Conservation (phyloP, 2,113 vertebrate genomes). For the Pristiophorus japonicus region DNA sequence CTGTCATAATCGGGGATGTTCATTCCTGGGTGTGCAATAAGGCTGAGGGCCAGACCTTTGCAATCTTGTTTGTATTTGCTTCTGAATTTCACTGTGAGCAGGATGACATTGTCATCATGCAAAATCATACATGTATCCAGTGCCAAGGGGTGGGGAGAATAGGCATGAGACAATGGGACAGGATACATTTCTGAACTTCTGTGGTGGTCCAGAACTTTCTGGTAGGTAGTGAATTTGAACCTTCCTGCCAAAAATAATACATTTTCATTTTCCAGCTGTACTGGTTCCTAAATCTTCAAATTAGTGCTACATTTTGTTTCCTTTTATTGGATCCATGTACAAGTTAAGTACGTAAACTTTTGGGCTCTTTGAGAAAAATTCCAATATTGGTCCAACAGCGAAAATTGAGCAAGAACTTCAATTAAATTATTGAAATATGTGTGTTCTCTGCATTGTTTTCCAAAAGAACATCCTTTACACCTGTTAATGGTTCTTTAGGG, state of each 20-base stretch:
- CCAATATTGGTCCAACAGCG: not conserved
- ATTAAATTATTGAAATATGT: not conserved
- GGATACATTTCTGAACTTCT: not conserved
- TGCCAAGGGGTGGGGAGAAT: not conserved
- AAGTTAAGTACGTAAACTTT: not conserved
- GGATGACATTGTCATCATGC: no score
- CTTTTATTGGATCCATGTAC: not conserved
- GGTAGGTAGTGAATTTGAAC: not conserved
- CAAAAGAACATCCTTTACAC: slow-evolving; percentile 46
- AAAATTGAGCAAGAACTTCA: not conserved
- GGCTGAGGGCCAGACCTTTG: no score
- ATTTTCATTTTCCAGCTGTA: not conserved
- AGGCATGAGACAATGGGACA: not conserved
- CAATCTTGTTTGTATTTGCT: no score
- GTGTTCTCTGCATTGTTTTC: slow-evolving; percentile 33
- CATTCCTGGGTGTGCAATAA: not conserved
- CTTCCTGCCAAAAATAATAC: not conserved
- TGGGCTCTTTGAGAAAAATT: not conserved
- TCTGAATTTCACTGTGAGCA: no score
- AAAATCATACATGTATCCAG: not conserved
- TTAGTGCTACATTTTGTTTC: not conserved
- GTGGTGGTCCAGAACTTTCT: not conserved
- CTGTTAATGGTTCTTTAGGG: slow-evolving; percentile 49
- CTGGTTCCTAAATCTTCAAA: not conserved
- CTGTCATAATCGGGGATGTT: not conserved